Evolutionary conservation across 2,888 invertebrate species (phyloP), one percentile per base, ranked within the genome.

Genomic region (Brenthis hecate): DNA sequence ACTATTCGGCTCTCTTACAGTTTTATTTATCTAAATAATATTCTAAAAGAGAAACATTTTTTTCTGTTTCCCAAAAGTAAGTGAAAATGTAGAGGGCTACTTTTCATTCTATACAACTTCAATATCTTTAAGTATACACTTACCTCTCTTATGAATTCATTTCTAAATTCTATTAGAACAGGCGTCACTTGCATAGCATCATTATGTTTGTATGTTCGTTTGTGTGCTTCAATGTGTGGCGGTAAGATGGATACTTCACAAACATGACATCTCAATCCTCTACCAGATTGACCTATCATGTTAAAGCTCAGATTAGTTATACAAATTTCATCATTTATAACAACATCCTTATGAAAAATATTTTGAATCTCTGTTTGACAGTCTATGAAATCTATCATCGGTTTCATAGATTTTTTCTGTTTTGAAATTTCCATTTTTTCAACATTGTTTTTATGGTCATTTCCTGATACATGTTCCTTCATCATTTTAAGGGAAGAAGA

Each of bases 391-490:
- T 53, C 53, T 36, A 2, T 0, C 13, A 54, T 19, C n/a, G 56
- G n/a, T n/a, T 64, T 61, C 32, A 64, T 71, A 62, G n/a, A 56
- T 56, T 36, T 61, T 13, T 6, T 16, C 28, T 28, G 28, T 28
- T 28, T 28, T 28, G 28, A 28, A 4, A 28, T 28, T 28, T 28
- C 28, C 28, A 28, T 4, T 28, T 6, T 28, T 32, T 61, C 51
- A 54, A 53, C 64, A 47, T 72, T 76, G 56, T 61, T 78, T 50
- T 73, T 80, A 64, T 86, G 86, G 1, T 65, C 65, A 11, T 68
- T 73, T 13, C 83, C 85, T 6, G 69, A 47, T 0, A 81, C 77
- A 60, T 85, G 85, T 66, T 84, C 81, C 62, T 78, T 78, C 77
- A 85, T 78, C 23, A 75, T 73, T 13, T 73, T 74, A 2, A 82